Percentiles rank a stretch among this genome's conserved stretches.
Evolutionary conservation across 2,888 invertebrate genomes (phyloP).

Genomic region (Dioctria linearis): DNA sequence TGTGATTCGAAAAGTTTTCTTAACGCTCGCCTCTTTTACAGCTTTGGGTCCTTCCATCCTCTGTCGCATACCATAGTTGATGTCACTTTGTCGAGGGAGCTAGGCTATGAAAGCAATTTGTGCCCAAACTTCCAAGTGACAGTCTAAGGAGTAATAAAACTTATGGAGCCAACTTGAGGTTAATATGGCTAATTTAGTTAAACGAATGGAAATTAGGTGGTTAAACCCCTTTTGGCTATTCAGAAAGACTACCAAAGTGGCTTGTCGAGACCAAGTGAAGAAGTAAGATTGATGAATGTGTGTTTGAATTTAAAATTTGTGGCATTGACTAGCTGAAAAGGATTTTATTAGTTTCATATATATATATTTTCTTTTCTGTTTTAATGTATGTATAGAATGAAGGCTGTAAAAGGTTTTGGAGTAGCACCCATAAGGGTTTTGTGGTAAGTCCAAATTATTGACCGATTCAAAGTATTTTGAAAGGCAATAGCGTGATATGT

Average conservation of each 20-base stretch:
- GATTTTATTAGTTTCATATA: slow-evolving; percentile 26
- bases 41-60: slow-evolving; percentile 8
- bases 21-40: slow-evolving; percentile 17
- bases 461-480: too few species aligned
- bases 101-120: slow-evolving; percentile 55
- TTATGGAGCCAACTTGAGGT: slow-evolving; percentile 53
- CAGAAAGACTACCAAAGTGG: slow-evolving; percentile 34
- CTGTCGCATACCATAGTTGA: not conserved
- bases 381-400: too few species aligned
- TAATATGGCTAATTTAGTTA: slow-evolving; percentile 56
- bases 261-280: slow-evolving; percentile 42
- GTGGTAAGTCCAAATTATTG: too few species aligned
- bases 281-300: slow-evolving; percentile 42
- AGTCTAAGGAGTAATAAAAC: slow-evolving; percentile 55
- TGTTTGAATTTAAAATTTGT: slow-evolving; percentile 29
- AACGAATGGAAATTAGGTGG: slow-evolving; percentile 58
- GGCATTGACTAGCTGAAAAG: not conserved
- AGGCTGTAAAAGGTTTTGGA: too few species aligned
- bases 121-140: slow-evolving; percentile 55
- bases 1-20: slow-evolving; percentile 43
- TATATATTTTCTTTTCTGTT: too few species aligned
- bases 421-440: too few species aligned
- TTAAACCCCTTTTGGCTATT: slow-evolving; percentile 54
- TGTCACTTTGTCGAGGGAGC: slow-evolving; percentile 36
- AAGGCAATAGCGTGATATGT: too few species aligned